Base-by-base conservation (phyloP, 92 coral and sea anemone genomes). In the Meandrina meandrites region DNA sequence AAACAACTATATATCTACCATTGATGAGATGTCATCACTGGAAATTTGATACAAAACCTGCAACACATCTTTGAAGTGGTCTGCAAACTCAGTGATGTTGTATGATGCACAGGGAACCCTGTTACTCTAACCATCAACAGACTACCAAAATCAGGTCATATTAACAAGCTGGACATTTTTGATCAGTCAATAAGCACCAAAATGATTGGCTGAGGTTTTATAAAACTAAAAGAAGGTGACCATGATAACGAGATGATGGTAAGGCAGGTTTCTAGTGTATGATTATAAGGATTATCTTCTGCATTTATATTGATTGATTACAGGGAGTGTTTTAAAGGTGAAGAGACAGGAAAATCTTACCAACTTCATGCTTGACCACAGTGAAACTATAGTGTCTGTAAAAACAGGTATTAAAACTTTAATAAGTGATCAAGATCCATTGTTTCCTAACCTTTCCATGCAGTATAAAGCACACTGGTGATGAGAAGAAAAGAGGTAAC, bases 321-420 rank as follows among this genome's bases (percentile, higher is more conserved):
- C 71, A 90, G 93, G 88, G 5, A 70, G 60, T 30, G 45, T 19
- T 21, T 58, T 81, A 28, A 80, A 21, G 75, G 34, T 90, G 58
- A 90, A 83, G 80, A 82, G 82, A 56, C 86, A 31, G 21, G 68
- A 11, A 13, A 28, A 76, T 60, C 83, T 75, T 57, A 58, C 67
- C 0, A 62, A 76, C 35, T 67, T 76, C 28, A 32, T 3, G 1
- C 79, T 71, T 22, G 69, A 8, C 40, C 57, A 17, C 30, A 86
- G 48, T 70, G 89, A 86, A 70, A 79, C 89, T 53, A 79, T 86
- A 34, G 79, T 69, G 80, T 80, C 79, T 28, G 72, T 86, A 70
- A 54, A 16, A 67, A 35, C 89, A 79, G 89, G 89, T 86, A 57
- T 75, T 48, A 51, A 57, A n/a, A n/a, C 40, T 80, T 50, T 6